These are phyloP conservation scores for Mesitornis unicolor DNA, from an alignment of 2,113 vertebrate genomes.

Conservation along the genomic window DNA sequence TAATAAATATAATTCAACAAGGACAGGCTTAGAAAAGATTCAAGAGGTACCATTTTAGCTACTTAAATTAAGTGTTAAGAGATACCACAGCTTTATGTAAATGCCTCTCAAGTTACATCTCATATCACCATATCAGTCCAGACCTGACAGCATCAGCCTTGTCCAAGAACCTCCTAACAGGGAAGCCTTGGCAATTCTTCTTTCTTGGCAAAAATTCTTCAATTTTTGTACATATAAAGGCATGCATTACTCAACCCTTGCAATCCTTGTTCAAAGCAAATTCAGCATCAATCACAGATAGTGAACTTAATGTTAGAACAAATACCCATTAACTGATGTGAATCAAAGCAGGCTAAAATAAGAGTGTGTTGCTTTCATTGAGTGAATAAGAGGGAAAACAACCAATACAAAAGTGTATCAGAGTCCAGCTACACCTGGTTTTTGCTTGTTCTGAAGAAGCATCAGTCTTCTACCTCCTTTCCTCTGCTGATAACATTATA, in stretches of 20 bases:
- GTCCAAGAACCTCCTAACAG: not conserved
- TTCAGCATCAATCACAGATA: not conserved
- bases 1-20: not conserved
- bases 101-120: not conserved
- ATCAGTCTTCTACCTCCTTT: not conserved
- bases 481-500: not conserved
- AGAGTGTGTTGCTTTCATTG: not conserved
- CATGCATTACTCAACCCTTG: fast-evolving
- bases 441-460: not conserved
- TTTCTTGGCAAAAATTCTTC: no score
- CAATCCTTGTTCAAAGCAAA: not conserved
- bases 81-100: not conserved
- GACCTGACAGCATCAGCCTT: not conserved
- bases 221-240: not conserved
- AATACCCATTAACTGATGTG: not conserved
- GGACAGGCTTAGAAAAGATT: not conserved
- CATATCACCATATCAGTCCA: not conserved
- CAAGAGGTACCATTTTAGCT: not conserved
- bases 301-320: not conserved
- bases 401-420: not conserved
- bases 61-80: not conserved
- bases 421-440: fast-evolving
- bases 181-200: not conserved
- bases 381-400: not conserved
- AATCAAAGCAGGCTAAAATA: not conserved